phyloP scores from a whole-genome alignment of 2,888 invertebrate species.

The Lepidochitona cinerea region DNA sequence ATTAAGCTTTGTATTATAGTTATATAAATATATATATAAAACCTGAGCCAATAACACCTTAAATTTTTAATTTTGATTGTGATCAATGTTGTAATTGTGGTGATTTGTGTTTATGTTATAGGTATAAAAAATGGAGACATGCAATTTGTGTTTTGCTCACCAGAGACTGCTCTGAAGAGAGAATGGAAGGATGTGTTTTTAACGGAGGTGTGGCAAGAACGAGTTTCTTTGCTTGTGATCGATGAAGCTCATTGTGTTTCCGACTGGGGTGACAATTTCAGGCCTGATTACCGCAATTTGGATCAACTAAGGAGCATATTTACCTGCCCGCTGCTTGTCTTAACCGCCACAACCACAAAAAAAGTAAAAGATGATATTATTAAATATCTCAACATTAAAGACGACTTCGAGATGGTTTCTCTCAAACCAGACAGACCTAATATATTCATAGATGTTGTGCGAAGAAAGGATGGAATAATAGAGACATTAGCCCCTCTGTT shows the following conservation, averaged over 20 bases:
- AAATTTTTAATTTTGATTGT: too few relatives aligned
- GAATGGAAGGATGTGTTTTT: conserved; percentile 26
- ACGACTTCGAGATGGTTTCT: conserved; percentile 10
- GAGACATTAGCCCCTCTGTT: conserved; percentile 16
- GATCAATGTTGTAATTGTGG: too few relatives aligned
- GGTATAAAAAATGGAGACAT: conserved; percentile 5
- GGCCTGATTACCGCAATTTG: too few relatives aligned
- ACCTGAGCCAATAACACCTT: too few relatives aligned
- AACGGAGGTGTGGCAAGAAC: conserved; percentile 19
- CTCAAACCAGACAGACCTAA: conserved; percentile 17
- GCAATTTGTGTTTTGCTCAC: conserved; percentile 21
- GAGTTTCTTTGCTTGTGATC: conserved; percentile 17
- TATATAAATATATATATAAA: too few relatives aligned
- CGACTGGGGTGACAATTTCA: conserved; percentile 36
- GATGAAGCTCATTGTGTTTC: conserved; percentile 38
- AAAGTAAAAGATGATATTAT: conserved; percentile 26
- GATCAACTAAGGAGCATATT: too few relatives aligned
- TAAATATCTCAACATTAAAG: conserved; percentile 14
- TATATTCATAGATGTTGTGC: conserved; percentile 22
- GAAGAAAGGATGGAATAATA: neutral
- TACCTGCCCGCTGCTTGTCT: conserved; percentile 23
- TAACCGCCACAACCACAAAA: conserved; percentile 19
- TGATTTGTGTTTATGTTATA: neutral
- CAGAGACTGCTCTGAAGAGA: conserved; percentile 27
- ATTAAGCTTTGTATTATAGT: too few relatives aligned